phyloP scores from a whole-genome alignment of 2,797 vertebrate species.

The Microctenopoma steveboyesi region DNA sequence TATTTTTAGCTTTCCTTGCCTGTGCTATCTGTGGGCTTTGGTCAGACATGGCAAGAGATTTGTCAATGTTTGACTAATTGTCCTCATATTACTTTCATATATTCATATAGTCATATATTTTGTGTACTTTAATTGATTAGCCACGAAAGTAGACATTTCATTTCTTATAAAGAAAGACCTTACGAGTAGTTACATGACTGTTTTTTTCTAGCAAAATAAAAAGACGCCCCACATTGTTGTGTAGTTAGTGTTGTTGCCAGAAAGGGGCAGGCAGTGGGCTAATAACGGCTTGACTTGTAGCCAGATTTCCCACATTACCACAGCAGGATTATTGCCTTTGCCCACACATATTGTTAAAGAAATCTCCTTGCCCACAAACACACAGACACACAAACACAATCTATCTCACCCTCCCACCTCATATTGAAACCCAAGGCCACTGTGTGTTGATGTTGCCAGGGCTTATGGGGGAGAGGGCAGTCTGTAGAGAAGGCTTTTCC shows the following conservation, averaged over 20 bases:
- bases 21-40: background rate
- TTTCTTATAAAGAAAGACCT: background rate
- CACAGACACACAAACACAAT: conserved; percentile 32
- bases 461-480: conserved; percentile 58
- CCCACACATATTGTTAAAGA: conserved; percentile 24
- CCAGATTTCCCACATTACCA: conserved; percentile 6
- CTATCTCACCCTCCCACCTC: conserved; percentile 20
- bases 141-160: background rate
- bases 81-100: too few species aligned
- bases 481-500: conserved; percentile 56
- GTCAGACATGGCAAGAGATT: too few species aligned
- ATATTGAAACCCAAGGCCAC: conserved; percentile 70
- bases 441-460: conserved; percentile 58
- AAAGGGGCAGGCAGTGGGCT: conserved; percentile 15
- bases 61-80: too few species aligned
- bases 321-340: conserved; percentile 30
- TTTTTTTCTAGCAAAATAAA: background rate
- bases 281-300: conserved; percentile 46
- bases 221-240: background rate
- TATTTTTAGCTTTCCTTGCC: background rate
- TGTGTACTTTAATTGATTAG: background rate
- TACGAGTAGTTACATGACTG: background rate
- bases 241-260: conserved; percentile 11
- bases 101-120: background rate
- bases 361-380: conserved; percentile 13